Evolutionary conservation across 2,888 invertebrate species (phyloP).

Genomic region (Physocephala rufipes): DNA sequence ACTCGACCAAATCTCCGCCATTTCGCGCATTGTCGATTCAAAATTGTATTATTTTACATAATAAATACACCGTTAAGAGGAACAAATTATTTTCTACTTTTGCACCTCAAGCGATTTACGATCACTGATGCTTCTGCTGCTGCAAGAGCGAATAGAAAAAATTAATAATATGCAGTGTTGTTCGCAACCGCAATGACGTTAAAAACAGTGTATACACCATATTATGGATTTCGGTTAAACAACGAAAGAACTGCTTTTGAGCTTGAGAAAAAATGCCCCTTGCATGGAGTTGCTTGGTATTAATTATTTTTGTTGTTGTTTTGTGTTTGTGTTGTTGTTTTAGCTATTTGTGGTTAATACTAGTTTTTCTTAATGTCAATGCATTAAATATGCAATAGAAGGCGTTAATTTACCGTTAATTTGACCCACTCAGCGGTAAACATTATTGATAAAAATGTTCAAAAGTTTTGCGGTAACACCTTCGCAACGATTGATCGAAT

Average conservation of each 20-base stretch:
- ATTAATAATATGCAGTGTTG: not conserved
- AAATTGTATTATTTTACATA: conserved; percentile 47
- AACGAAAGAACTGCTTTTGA: not conserved
- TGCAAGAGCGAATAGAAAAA: not conserved
- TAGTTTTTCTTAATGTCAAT: conserved; percentile 16
- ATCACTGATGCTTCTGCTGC: not conserved
- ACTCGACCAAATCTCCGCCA: conserved; percentile 5
- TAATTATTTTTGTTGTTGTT: conserved; percentile 23
- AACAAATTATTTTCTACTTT: conserved; percentile 46
- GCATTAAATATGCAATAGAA: conserved; percentile 37
- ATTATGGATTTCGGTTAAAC: conserved; percentile 17
- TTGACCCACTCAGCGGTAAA: conserved; percentile 42
- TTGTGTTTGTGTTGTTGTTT: conserved; percentile 21
- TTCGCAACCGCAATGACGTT: not conserved
- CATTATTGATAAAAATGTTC: conserved; percentile 25
- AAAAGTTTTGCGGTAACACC: conserved; percentile 5
- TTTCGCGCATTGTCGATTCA: conserved; percentile 24
- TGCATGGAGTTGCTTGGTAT: not conserved
- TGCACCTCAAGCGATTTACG: conserved; percentile 37
- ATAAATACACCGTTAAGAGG: conserved; percentile 45
- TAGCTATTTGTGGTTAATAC: not conserved
- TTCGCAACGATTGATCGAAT: not conserved
- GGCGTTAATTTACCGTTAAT: conserved; percentile 49
- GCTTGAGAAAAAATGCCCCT: not conserved
- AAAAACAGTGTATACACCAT: not conserved